Base-by-base conservation (phyloP, 2,888 invertebrate genomes). In the Synanthedon myopaeformis region DNA sequence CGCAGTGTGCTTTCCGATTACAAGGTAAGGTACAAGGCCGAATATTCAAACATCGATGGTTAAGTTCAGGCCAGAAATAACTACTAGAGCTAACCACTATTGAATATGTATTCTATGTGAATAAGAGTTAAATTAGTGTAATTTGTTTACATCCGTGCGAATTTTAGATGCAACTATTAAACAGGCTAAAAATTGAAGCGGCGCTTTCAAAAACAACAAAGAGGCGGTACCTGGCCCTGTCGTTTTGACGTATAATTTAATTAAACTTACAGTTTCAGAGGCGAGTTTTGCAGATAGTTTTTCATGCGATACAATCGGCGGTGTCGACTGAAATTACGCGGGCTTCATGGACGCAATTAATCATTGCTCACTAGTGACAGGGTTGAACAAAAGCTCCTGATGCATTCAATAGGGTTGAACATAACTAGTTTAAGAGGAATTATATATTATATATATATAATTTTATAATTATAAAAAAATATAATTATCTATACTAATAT, bases 291-390 rank as follows among this genome's bases (percentile, higher is more conserved):
- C 79, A 65, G 52, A 19, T 48, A 52, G 52, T 54, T 54, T 52
- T 42, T 51, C 51, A 49, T 35, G 68, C 64, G 66, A 68, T 70
- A 70, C 64, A 63, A 62, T 58, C 58, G 69, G 67, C 61, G 63
- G 63, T 69, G 69, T 67, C 61, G 64, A 65, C 58, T 64, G 66
- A 72, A 72, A 79, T 76, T 74, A 71, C 68, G 59, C 59, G 58
- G 73, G 76, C 76, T 79, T 82, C 84, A 82, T 82, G 79, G 80
- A 78, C 71, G 74, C 73, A 66, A 86, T 86, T 85, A 84, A 86
- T 86, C 85, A 86, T 80, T 76, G 74, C 68, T 64, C 60, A 59
- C 14, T 65, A 64, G 64, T 63, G 72, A 65, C 72, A 72, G 74
- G 64, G 69, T 66, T 69, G 75, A 74, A 78, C 79, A 78, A 79